A percentile compares a stretch with the other conserved stretches of the same genome.
These are phyloP conservation scores for Noctua janthe DNA, from an alignment of 2,888 invertebrate species.

Conservation along the genomic window DNA sequence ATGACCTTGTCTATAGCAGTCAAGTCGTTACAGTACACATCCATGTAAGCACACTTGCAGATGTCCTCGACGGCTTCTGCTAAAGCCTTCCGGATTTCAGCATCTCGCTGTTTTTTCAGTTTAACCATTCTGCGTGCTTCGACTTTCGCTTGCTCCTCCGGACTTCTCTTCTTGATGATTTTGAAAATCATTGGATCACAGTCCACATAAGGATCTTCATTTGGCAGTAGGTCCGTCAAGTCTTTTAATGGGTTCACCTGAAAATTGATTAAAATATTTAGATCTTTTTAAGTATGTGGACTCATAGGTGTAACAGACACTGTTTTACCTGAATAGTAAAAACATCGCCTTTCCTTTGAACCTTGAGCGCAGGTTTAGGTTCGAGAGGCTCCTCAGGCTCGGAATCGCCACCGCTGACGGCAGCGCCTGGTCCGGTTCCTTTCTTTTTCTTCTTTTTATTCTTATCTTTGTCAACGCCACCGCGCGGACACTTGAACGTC, in stretches of 20 bases:
- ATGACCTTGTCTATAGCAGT: conserved; percentile 86
- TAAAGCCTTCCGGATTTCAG: conserved; percentile 87
- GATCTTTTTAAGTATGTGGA: not conserved
- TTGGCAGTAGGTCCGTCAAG: conserved; percentile 88
- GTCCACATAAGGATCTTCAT: conserved; percentile 92
- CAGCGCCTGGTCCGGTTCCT: conserved; percentile 73
- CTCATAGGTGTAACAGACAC: not conserved
- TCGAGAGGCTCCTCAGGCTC: conserved; percentile 87
- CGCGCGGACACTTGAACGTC: conserved; percentile 84
- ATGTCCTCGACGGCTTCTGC: conserved; percentile 86
- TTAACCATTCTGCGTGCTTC: conserved; percentile 89
- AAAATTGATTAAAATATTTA: conserved; percentile 42
- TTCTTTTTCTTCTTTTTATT: conserved; percentile 84
- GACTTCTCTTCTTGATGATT: conserved; percentile 91
- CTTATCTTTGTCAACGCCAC: conserved; percentile 80
- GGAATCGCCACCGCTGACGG: conserved; percentile 82
- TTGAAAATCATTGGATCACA: conserved; percentile 93
- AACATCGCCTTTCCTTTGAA: conserved; percentile 92
- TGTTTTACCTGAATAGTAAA: conserved; percentile 91
- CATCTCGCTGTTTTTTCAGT: conserved; percentile 89
- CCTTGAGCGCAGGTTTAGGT: conserved; percentile 91
- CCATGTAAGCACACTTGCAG: conserved; percentile 89
- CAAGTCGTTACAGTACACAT: conserved; percentile 86
- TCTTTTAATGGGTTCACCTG: conserved; percentile 92
- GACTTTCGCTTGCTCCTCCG: conserved; percentile 89